Base-by-base conservation (phyloP, 1,140 invertebrate species). In the Choristoneura fumiferana region DNA sequence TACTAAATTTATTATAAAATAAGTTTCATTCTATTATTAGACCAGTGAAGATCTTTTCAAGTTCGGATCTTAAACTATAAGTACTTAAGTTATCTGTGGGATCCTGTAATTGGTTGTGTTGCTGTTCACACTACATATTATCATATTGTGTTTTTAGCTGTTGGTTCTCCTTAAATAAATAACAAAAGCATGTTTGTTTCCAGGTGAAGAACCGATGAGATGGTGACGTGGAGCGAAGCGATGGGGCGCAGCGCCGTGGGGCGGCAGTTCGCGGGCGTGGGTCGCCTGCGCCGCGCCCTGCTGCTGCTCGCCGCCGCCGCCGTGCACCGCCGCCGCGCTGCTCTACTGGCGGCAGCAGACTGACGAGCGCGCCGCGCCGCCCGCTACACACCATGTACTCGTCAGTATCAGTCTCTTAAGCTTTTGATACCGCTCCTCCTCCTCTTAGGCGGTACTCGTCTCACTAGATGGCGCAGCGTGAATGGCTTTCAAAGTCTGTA, bases 271-370 rank as follows among this genome's bases (percentile, higher is more conserved):
- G 65, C 76, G 15, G 72, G 81, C 35, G 82, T 85, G 58, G 84
- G 77, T 2, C 75, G 84, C 17, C 65, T 85, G 57, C 77, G 82
- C 17, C 77, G 84, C 9, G 84, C 80, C 35, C 57, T 86, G 60
- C 54, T 83, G 55, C 64, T 84, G 43, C 70, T 86, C 18, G 83
- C 77, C 0, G 78, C 76, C 6, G 78, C 70, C 3, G 82, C 82
- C 9, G n/a, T 86, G 84, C 66, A 81, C 78, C 8, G 84, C 72
- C n/a, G 83, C 81, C 8, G 84, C 80, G 18, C 60, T 88, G 57
- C 76, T 86, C 10, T 86, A 86, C 71, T 88, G 85, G 85, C 62
- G 83, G n/a, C 85, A 84, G 60, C 84, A 86, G 65, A 75, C 58
- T 29, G 76, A 78, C 62, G 76, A 83, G 43, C 58, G 69, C 9